phyloP scores from a whole-genome alignment of 2,888 invertebrate genomes.

The Ochropacha duplaris region DNA sequence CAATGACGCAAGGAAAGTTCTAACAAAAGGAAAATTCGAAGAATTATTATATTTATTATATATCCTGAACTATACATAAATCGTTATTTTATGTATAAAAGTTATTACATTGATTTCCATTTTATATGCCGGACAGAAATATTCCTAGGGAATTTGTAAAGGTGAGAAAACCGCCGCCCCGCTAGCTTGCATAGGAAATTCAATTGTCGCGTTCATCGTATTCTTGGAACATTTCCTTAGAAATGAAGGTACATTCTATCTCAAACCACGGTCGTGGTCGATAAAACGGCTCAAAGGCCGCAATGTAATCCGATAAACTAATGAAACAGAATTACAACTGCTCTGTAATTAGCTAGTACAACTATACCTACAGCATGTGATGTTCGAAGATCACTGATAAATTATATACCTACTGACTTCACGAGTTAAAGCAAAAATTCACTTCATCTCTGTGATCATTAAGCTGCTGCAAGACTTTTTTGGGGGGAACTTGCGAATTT shows the following conservation, averaged over 20 bases:
- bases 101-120: not conserved
- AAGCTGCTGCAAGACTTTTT: too few species aligned
- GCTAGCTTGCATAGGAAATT: not conserved
- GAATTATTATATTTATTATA: too few species aligned
- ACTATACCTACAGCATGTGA: not conserved
- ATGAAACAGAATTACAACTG: not conserved
- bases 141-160: not conserved
- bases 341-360: not conserved
- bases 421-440: too few species aligned
- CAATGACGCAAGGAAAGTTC: too few species aligned
- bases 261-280: not conserved
- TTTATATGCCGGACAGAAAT: not conserved
- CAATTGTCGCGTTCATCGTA: not conserved
- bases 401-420: too few species aligned
- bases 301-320: not conserved
- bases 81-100: not conserved
- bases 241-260: not conserved
- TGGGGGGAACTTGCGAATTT: too few species aligned
- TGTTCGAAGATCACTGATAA: too few species aligned
- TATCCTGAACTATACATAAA: too few species aligned
- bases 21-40: too few species aligned
- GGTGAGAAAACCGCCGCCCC: not conserved
- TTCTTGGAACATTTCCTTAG: not conserved
- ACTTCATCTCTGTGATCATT: too few species aligned
- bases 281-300: not conserved